A percentile compares a stretch with the other conserved stretches of the same genome.
These are phyloP conservation scores for Trissolcus japonicus DNA, from an alignment of 2,888 invertebrate species.

Conservation along the genomic window DNA sequence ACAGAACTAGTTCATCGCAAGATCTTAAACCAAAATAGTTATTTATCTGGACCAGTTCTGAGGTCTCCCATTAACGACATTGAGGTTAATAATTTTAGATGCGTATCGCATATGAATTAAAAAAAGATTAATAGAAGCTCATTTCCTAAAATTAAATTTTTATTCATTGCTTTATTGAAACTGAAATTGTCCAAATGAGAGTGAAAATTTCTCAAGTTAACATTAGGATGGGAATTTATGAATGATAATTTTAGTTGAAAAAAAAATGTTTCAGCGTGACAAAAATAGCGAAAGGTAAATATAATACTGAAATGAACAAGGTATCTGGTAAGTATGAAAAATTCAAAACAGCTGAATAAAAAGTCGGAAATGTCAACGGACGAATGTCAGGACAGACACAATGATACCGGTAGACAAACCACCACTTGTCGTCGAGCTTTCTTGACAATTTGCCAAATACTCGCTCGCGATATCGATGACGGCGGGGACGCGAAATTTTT, in stretches of 20 bases:
- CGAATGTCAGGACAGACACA: constrained; percentile 45
- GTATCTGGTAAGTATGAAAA: constrained; percentile 17
- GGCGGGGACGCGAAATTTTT: constrained; percentile 37
- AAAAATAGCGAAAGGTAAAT: too few species aligned
- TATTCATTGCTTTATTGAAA: too few species aligned
- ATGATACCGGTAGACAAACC: constrained; percentile 51
- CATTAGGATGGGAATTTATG: too few species aligned
- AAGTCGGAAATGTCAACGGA: constrained; percentile 36
- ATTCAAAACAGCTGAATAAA: constrained; percentile 23
- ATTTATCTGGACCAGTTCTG: constrained; percentile 46
- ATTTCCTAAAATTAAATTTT: too few species aligned
- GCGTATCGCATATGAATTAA: too few species aligned
- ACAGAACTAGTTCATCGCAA: constrained; percentile 42
- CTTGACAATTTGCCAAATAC: constrained; percentile 56
- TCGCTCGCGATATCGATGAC: constrained; percentile 34
- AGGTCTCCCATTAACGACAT: constrained; percentile 28
- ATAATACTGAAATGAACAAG: too few species aligned
- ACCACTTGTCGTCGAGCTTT: constrained; percentile 47
- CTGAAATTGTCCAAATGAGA: too few species aligned
- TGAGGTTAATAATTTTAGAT: background rate
- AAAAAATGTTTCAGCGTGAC: too few species aligned
- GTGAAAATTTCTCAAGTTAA: too few species aligned
- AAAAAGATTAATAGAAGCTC: too few species aligned
- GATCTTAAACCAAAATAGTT: constrained; percentile 50
- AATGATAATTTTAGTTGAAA: too few species aligned